These are phyloP conservation scores for Platycheirus albimanus DNA, from an alignment of 2,888 invertebrate genomes.

Conservation along the genomic window DNA sequence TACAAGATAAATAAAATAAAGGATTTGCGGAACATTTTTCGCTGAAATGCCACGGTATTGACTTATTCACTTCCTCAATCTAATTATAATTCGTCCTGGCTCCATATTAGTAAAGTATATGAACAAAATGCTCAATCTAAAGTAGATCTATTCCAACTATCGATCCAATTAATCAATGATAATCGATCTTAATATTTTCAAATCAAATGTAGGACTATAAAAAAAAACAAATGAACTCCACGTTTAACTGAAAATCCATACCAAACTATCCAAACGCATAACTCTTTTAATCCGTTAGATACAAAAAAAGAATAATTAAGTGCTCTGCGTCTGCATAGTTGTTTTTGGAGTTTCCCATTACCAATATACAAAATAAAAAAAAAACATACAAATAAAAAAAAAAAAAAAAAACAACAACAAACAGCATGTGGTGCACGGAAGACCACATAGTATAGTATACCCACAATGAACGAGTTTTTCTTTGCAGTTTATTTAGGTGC, in stretches of 20 bases:
- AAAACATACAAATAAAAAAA: slow-evolving; percentile 7
- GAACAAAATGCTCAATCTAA: too few relatives aligned
- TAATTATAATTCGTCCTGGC: too few relatives aligned
- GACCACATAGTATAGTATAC: slow-evolving; percentile 17
- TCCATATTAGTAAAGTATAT: too few relatives aligned
- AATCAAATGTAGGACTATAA: too few relatives aligned
- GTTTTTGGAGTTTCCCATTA: slow-evolving; percentile 29
- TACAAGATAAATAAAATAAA: too few relatives aligned
- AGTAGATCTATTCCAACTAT: not conserved
- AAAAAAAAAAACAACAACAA: slow-evolving; percentile 20
- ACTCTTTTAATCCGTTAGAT: slow-evolving; percentile 46
- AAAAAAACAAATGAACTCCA: slow-evolving; percentile 12
- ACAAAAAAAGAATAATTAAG: slow-evolving; percentile 27
- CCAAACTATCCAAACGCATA: slow-evolving; percentile 16
- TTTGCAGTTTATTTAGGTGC: slow-evolving; percentile 55
- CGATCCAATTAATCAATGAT: slow-evolving; percentile 9
- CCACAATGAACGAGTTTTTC: slow-evolving; percentile 65
- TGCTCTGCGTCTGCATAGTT: slow-evolving; percentile 27
- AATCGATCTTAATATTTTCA: not conserved
- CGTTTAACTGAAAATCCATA: slow-evolving; percentile 8
- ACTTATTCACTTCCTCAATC: too few relatives aligned
- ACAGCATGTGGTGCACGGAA: slow-evolving; percentile 35
- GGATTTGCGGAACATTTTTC: too few relatives aligned
- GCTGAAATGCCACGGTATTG: too few relatives aligned
- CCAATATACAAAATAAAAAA: slow-evolving; percentile 55